These are phyloP conservation scores for Amblyteles armatorius DNA, from an alignment of 2,888 invertebrate genomes.

Conservation along the genomic window DNA sequence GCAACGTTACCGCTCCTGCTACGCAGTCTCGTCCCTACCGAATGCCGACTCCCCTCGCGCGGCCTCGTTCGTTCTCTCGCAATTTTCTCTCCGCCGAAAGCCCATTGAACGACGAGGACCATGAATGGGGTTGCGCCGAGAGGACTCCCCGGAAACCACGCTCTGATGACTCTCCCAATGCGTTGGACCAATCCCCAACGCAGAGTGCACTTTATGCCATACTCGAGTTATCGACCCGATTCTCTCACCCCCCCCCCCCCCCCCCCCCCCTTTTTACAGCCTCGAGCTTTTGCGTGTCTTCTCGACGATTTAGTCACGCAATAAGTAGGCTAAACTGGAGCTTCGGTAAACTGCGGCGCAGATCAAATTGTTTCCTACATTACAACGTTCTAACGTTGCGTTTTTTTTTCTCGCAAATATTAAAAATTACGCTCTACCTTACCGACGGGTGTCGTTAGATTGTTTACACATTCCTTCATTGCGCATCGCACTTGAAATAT, in stretches of 20 bases:
- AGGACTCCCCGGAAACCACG: slow-evolving; percentile 55
- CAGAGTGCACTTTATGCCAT: slow-evolving; percentile 33
- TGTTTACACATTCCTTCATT: too few species aligned
- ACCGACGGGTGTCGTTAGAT: too few species aligned
- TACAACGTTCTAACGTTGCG: neutral
- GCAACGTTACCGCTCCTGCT: slow-evolving; percentile 62
- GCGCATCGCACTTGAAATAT: too few species aligned
- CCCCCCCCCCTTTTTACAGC: neutral
- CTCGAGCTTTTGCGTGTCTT: slow-evolving; percentile 25
- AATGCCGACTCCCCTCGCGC: slow-evolving; percentile 31
- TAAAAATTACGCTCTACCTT: neutral
- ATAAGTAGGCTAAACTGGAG: neutral
- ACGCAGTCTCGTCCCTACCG: slow-evolving; percentile 67
- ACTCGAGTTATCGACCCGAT: slow-evolving; percentile 50
- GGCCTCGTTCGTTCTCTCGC: slow-evolving; percentile 10
- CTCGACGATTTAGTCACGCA: slow-evolving; percentile 12
- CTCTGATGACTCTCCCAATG: slow-evolving; percentile 48
- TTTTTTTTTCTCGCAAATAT: neutral
- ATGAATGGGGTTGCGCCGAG: slow-evolving; percentile 69
- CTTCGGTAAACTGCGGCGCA: neutral
- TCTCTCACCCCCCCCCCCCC: slow-evolving; percentile 14
- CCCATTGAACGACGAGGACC: slow-evolving; percentile 69
- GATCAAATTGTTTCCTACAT: neutral
- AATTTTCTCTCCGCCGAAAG: slow-evolving; percentile 35
- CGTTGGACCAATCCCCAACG: slow-evolving; percentile 12